These are phyloP conservation scores for Hirtodrosophila cameraria DNA, from an alignment of 2,888 invertebrate genomes.

Conservation along the genomic window DNA sequence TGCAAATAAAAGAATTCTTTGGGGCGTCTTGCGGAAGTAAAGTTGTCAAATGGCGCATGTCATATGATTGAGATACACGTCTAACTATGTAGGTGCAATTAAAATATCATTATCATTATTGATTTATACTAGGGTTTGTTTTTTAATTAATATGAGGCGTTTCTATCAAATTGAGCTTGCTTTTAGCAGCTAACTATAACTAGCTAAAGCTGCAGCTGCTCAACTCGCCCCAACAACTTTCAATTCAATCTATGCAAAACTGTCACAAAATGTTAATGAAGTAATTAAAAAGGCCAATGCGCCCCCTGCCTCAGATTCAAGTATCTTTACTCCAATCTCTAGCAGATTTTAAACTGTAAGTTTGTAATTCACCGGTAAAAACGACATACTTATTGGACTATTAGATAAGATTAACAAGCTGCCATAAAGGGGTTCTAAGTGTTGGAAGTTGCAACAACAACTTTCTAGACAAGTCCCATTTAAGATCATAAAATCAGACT, in stretches of 20 bases:
- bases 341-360: conserved; percentile 3
- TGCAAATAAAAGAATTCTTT: conserved; percentile 28
- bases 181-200: conserved; percentile 1
- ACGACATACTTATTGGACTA: conserved; percentile 11
- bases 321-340: not conserved
- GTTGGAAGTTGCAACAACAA: not conserved
- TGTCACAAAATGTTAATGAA: conserved; percentile 58
- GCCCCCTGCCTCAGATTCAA: not conserved
- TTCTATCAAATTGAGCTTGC: conserved; percentile 15
- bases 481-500: not conserved
- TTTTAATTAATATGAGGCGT: conserved; percentile 16
- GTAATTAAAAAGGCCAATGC: conserved; percentile 37
- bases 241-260: conserved; percentile 42
- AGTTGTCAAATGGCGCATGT: not conserved
- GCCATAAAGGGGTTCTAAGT: conserved; percentile 1
- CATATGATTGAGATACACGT: conserved; percentile 2
- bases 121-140: conserved; percentile 10
- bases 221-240: conserved; percentile 27
- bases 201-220: conserved; percentile 26
- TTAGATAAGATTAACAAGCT: conserved; percentile 13
- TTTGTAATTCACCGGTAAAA: not conserved
- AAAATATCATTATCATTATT: conserved; percentile 59
- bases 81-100: conserved; percentile 42
- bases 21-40: conserved; percentile 43
- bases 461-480: conserved; percentile 21